phyloP scores from a whole-genome alignment of 1,140 invertebrate genomes.

The Harlomillsia oculata region DNA sequence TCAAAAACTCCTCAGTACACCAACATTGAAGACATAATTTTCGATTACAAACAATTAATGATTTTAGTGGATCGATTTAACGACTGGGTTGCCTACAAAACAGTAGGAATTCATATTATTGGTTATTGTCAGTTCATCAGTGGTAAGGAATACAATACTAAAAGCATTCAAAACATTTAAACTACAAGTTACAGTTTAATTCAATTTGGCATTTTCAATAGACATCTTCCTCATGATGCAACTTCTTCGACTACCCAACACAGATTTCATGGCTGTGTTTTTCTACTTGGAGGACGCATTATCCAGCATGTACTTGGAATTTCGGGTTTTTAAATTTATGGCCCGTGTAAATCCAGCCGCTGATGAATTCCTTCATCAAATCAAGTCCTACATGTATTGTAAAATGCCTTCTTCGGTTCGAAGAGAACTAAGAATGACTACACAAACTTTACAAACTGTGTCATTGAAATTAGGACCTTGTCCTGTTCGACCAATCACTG shows the following conservation, averaged over 20 bases:
- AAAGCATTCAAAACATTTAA: too few species aligned
- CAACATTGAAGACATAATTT: too few species aligned
- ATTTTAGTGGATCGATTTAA: background rate
- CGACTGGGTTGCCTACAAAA: background rate
- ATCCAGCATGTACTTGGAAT: background rate
- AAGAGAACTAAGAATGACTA: background rate
- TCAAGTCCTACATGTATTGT: background rate
- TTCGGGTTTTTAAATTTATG: slow-evolving; percentile 2
- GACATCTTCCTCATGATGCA: slow-evolving; percentile 1
- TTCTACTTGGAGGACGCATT: background rate
- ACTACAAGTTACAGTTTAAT: too few species aligned
- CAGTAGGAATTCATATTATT: background rate
- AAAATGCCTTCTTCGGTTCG: background rate
- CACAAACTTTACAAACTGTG: background rate
- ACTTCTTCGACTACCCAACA: background rate
- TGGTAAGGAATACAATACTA: too few species aligned
- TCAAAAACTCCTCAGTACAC: too few species aligned
- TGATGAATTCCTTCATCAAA: background rate
- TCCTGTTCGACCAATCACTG: background rate
- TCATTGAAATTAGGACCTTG: background rate
- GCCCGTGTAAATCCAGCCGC: background rate
- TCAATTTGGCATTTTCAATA: too few species aligned
- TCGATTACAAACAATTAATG: background rate
- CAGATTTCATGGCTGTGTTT: background rate
- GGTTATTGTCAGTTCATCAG: slow-evolving; percentile 2